A percentile compares a stretch with the other conserved stretches of the same genome.
Evolutionary conservation across 1,140 invertebrate species (phyloP).

Genomic region (Zophobas morio): DNA sequence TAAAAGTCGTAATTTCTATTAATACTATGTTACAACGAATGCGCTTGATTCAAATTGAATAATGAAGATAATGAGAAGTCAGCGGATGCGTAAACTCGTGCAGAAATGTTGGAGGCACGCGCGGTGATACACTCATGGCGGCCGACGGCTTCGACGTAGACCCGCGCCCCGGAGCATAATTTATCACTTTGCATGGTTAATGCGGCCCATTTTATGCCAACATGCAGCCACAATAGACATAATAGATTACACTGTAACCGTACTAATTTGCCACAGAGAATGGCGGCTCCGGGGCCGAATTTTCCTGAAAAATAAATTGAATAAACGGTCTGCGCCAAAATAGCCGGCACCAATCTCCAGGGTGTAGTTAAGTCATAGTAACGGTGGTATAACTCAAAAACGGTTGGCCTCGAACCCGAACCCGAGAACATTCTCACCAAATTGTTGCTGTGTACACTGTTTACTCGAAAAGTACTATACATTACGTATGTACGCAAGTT

Average conservation of each 20-base stretch:
- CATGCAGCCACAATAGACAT: conserved; percentile 53
- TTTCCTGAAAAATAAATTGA: conserved; percentile 51
- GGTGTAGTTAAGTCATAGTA: conserved; percentile 34
- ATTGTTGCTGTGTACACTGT: conserved; percentile 30
- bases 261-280: conserved; percentile 52
- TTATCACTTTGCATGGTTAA: conserved; percentile 56
- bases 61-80: too few relatives aligned
- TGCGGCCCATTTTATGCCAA: conserved; percentile 54
- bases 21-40: too few relatives aligned
- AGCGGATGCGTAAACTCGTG: not conserved
- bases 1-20: too few relatives aligned
- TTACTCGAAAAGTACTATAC: not conserved
- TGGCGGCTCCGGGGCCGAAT: conserved; percentile 33
- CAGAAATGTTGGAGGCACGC: not conserved
- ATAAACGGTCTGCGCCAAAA: conserved; percentile 41
- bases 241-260: conserved; percentile 52
- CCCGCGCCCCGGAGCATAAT: conserved; percentile 50
- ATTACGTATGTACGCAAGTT: conserved; percentile 14
- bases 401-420: conserved; percentile 11
- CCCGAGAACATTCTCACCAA: conserved; percentile 20
- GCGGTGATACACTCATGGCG: conserved; percentile 30
- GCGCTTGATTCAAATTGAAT: too few relatives aligned
- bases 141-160: conserved; percentile 44
- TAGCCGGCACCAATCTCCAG: conserved; percentile 25
- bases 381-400: conserved; percentile 42